Percentiles rank a stretch among this genome's conserved stretches.
Evolutionary conservation across 2,888 invertebrate species (phyloP).

Genomic region (Drosophila affinis): DNA sequence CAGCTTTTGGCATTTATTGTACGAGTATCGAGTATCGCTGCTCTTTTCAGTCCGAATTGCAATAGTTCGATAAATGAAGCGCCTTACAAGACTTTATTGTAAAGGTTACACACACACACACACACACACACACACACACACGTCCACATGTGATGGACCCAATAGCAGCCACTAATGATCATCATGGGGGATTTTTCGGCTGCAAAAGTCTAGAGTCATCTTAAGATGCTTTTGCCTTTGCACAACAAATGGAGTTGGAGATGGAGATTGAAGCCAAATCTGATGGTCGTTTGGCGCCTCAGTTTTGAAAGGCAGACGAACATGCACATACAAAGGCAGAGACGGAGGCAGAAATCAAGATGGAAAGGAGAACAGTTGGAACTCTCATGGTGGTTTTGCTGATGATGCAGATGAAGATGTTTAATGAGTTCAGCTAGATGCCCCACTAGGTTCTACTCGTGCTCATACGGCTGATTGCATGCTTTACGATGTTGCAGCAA

Average conservation of each 20-base stretch:
- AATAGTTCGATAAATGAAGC: constrained; percentile 39
- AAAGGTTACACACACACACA: constrained; percentile 66
- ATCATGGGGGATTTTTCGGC: constrained; percentile 51
- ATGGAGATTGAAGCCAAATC: constrained; percentile 18
- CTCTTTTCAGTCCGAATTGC: constrained; percentile 44
- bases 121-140: constrained; percentile 41
- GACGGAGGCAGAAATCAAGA: constrained; percentile 10
- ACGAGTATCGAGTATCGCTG: not conserved
- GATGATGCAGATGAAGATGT: constrained; percentile 50
- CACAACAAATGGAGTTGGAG: constrained; percentile 29
- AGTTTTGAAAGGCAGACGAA: constrained; percentile 51
- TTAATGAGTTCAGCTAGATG: constrained; percentile 35
- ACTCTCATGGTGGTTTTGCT: constrained; percentile 45
- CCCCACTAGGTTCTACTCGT: constrained; percentile 30
- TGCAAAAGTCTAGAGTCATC: constrained; percentile 52
- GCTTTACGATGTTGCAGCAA: constrained; percentile 30
- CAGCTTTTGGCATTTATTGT: constrained; percentile 48
- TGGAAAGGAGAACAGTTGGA: constrained; percentile 67
- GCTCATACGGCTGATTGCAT: constrained; percentile 49
- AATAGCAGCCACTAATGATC: constrained; percentile 50
- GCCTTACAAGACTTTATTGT: constrained; percentile 48
- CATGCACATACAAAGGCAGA: constrained; percentile 2
- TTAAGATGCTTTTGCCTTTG: constrained; percentile 29
- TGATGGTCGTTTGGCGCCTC: constrained; percentile 53
- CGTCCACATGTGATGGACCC: constrained; percentile 13